phyloP scores from a whole-genome alignment of 1,140 invertebrate species.

The Hycleus cichorii region DNA sequence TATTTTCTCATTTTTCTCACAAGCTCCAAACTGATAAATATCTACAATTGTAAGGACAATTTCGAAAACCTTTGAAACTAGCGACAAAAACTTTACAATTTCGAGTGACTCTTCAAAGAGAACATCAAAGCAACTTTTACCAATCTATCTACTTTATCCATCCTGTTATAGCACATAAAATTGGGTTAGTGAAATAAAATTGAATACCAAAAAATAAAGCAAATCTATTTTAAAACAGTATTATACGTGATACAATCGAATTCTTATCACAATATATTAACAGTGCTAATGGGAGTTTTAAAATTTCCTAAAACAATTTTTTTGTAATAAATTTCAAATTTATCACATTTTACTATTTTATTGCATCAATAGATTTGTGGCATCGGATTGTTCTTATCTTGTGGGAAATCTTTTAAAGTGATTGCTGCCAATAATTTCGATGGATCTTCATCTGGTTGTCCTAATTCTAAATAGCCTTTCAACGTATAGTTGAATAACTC shows the following conservation, averaged over 20 bases:
- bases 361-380: slow-evolving; percentile 11
- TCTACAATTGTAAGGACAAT: too few relatives aligned
- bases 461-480: slow-evolving; percentile 61
- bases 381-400: slow-evolving; percentile 10
- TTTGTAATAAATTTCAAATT: not conserved
- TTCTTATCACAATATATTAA: slow-evolving; percentile 18
- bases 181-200: not conserved
- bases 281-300: slow-evolving; percentile 5
- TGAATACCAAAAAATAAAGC: not conserved
- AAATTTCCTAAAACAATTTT: slow-evolving; percentile 8
- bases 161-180: not conserved
- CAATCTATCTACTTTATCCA: too few relatives aligned
- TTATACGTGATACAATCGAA: slow-evolving; percentile 3
- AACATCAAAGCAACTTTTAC: too few relatives aligned
- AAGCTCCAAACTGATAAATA: too few relatives aligned
- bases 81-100: too few relatives aligned
- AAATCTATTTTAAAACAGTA: slow-evolving; percentile 5
- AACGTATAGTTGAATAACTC: slow-evolving; percentile 75
- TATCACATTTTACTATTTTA: slow-evolving; percentile 2
- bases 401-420: slow-evolving; percentile 30
- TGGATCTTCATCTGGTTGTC: slow-evolving; percentile 40
- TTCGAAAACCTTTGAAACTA: too few relatives aligned
- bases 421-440: slow-evolving; percentile 34
- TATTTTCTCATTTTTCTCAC: too few relatives aligned
- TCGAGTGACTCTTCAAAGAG: too few relatives aligned